phyloP scores from a whole-genome alignment of 2,113 vertebrate species.

The Labrus mixtus region DNA sequence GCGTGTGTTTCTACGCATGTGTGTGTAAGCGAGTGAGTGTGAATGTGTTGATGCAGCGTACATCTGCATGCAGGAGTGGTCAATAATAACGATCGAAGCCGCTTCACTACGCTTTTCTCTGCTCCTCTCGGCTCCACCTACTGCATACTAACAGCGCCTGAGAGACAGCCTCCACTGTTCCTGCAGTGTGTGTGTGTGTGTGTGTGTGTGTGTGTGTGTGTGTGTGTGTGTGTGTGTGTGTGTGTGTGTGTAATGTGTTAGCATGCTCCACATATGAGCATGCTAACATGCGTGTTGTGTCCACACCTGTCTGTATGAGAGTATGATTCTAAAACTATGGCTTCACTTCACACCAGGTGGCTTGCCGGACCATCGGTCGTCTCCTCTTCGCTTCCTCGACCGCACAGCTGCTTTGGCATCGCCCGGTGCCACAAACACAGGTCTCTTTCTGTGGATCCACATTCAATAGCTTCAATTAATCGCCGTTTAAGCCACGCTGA shows the following conservation, averaged over 20 bases:
- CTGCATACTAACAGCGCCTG: slow-evolving; percentile 77
- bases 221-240: slow-evolving; percentile 15
- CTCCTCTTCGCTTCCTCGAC: slow-evolving; percentile 52
- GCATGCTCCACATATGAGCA: slow-evolving; percentile 16
- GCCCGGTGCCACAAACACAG: slow-evolving; percentile 58
- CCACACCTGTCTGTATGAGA: slow-evolving; percentile 58
- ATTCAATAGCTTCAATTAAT: slow-evolving; percentile 75
- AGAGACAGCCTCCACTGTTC: slow-evolving; percentile 63
- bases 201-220: too few species aligned
- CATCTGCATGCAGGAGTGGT: slow-evolving; percentile 63
- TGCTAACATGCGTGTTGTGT: slow-evolving; percentile 36
- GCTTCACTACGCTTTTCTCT: slow-evolving; percentile 64
- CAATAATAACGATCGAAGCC: slow-evolving; percentile 80
- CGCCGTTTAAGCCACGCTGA: slow-evolving; percentile 57
- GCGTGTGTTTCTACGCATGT: slow-evolving; percentile 12
- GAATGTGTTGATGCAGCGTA: slow-evolving; percentile 64
- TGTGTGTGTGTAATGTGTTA: background rate
- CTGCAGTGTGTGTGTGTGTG: slow-evolving; percentile 5
- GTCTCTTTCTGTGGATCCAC: slow-evolving; percentile 65
- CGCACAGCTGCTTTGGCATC: slow-evolving; percentile 79
- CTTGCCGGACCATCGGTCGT: slow-evolving; percentile 39
- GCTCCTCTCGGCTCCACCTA: slow-evolving; percentile 66
- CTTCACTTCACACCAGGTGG: slow-evolving; percentile 69
- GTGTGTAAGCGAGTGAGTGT: slow-evolving; percentile 23
- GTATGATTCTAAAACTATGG: slow-evolving; percentile 57